Conservation (phyloP, 2,888 invertebrate genomes). For the Melanchra persicariae region DNA sequence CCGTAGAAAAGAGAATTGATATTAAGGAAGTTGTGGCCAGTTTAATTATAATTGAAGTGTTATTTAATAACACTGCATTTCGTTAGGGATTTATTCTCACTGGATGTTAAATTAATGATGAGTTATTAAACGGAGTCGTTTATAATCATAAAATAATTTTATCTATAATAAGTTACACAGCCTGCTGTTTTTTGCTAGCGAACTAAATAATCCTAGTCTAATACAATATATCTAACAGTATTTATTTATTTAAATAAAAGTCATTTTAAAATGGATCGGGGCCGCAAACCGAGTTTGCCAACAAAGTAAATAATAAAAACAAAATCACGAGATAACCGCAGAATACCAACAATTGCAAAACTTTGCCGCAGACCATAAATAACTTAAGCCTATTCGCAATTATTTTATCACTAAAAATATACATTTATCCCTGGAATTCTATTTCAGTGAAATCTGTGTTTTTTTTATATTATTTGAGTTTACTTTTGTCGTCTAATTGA, state of each 20-base stretch:
- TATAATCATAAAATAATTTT: too few species aligned
- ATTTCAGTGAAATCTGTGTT: background rate
- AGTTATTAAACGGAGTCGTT: too few species aligned
- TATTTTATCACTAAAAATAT: slow-evolving; percentile 1
- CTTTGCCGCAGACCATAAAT: slow-evolving; percentile 28
- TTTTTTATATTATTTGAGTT: background rate
- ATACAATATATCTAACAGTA: too few species aligned
- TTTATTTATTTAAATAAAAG: background rate
- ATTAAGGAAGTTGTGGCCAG: slow-evolving; percentile 6
- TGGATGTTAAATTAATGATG: too few species aligned
- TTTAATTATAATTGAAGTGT: background rate
- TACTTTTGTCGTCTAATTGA: background rate
- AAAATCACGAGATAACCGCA: slow-evolving; percentile 27
- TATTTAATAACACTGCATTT: slow-evolving; percentile 2
- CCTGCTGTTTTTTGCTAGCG: background rate
- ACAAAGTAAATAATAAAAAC: slow-evolving; percentile 39
- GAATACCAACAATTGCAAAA: slow-evolving; percentile 48
- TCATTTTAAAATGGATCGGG: slow-evolving; percentile 13
- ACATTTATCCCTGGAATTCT: background rate
- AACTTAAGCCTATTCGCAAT: slow-evolving; percentile 6
- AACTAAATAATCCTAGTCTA: background rate
- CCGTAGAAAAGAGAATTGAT: slow-evolving; percentile 29
- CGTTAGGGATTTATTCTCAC: background rate
- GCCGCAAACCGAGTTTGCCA: slow-evolving; percentile 28
- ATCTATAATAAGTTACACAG: too few species aligned